Evolutionary conservation across 2,888 invertebrate genomes (phyloP), one percentile per base, ranked within the genome.

Genomic region (Lysandra bellargus): DNA sequence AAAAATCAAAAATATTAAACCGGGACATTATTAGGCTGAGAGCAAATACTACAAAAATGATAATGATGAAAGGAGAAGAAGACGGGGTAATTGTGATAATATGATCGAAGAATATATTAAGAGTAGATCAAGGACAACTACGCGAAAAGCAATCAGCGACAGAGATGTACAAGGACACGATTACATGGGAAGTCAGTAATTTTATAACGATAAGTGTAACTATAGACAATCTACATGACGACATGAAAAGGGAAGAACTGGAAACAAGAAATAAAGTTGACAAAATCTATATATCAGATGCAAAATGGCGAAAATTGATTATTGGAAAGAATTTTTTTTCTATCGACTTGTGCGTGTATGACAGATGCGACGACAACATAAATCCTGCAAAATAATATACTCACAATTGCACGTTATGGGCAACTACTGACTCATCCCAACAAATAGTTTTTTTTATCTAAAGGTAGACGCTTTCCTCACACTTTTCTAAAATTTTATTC

Each of bases 401-500:
- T 49, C 23, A 30, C 30, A 12, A 14, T 5, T 30, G 30, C 17
- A 53, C 49, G 49, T 40, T 30, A 9, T 53, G 53, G 75, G 75
- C 49, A 30, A 53, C 30, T 14, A 30, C 53, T 53, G 75, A 75
- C 75, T 53, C 49, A 75, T 53, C 53, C 53, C 75, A 23, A 14
- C 6, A 75, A 23, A 12, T 23, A 30, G 4, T 17, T 9, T 12
- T 75, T 75, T 30, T 30, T 30, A 75, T 75, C 75, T 75, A 44
- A 23, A 30, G 49, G 49, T 14, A 49, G 49, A 53, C 75, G 75
- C 75, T 44, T 75, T 12, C 30, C 75, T 75, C 44, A 53, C 75
- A 75, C 53, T 49, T 75, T 30, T 12, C 4, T 14, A 23, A 1
- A 30, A 64, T 23, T 6, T 73, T 17, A 37, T 40, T 37, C 7